Base-by-base conservation (phyloP, 2,113 vertebrate genomes). In the Xenopus laevis region DNA sequence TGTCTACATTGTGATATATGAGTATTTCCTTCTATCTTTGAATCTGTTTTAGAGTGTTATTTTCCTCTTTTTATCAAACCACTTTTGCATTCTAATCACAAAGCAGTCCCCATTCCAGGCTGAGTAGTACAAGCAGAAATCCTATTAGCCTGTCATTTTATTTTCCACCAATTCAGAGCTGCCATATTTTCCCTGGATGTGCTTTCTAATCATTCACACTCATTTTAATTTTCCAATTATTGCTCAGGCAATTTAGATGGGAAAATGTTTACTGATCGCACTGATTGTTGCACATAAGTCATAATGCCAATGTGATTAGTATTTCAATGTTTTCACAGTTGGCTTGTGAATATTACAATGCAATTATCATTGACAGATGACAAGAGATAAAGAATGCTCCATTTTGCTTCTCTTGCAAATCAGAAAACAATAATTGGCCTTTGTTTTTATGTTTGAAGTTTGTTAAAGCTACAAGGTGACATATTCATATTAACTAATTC, bases 271-370 rank as follows among this genome's bases (percentile, higher is more conserved):
- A 77, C 74, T 63, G 59, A 70, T 77, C 59, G 58, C 65, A 64
- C 58, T 70, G 74, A 77, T 77, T 77, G 66, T 77, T 77, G 67
- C 74, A 63, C 74, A 77, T 70, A 77, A 77, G 74, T 77, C 74
- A 77, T 77, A 77, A 77, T 77, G 67, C 66, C 74, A 77, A 77
- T 77, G 74, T 77, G 74, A 77, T 77, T 77, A 77, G 74, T 69
- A 70, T 77, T 77, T 69, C 66, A 77, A 70, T 70, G 74, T 77
- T 77, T 77, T 69, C 74, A 69, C 74, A 77, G 74, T 70, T 77
- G 67, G 74, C 59, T 77, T 68, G 73, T 75, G 65, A 68, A 75
- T 75, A 69, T 75, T 70, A 77, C 74, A 77, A 77, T 70, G 74
- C 66, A 77, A 77, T 70, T 77, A 77, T 63, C 74, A 77, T 70